These are phyloP conservation scores for Cerceris rybyensis DNA, from an alignment of 2,888 invertebrate species.

Conservation along the genomic window DNA sequence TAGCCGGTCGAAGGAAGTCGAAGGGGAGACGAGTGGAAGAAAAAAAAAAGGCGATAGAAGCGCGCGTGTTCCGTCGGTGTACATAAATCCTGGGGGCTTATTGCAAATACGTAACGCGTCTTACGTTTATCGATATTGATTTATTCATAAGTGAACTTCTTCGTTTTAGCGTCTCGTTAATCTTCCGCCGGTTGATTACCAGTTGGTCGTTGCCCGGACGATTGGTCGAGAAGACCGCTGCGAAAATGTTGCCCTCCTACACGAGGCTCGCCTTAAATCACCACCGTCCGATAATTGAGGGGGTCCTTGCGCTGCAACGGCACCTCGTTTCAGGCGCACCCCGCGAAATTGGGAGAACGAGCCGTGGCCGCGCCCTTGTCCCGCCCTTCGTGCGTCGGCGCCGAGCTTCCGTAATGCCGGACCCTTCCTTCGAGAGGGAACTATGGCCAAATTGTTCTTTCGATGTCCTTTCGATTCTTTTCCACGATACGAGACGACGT, in stretches of 20 bases:
- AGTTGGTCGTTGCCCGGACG: conserved; percentile 28
- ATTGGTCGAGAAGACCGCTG: conserved; percentile 39
- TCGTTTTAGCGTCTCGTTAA: conserved; percentile 69
- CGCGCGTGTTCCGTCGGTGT: neutral
- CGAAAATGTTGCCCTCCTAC: conserved; percentile 60
- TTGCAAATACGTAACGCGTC: conserved; percentile 61
- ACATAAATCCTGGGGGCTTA: conserved; percentile 51
- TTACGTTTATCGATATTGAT: conserved; percentile 65
- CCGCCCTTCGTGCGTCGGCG: conserved; percentile 70
- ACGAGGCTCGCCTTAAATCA: conserved; percentile 67
- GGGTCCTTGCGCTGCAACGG: conserved; percentile 71
- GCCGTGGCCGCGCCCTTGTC: conserved; percentile 71
- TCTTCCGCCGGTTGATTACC: conserved; percentile 63
- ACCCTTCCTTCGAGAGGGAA: conserved; percentile 13
- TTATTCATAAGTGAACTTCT: conserved; percentile 57
- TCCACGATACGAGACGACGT: neutral
- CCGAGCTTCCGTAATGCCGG: conserved; percentile 69
- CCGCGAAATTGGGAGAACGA: conserved; percentile 76
- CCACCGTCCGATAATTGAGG: conserved; percentile 74
- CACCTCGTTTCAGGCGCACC: conserved; percentile 74
- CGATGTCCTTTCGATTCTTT: neutral
- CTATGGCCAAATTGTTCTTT: conserved; percentile 16
- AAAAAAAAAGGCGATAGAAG: neutral
- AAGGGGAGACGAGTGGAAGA: neutral
- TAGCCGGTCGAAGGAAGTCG: conserved; percentile 26